These are phyloP conservation scores for Neosilurus mollespiculum DNA, from an alignment of 2,797 vertebrate genomes.

Conservation along the genomic window DNA sequence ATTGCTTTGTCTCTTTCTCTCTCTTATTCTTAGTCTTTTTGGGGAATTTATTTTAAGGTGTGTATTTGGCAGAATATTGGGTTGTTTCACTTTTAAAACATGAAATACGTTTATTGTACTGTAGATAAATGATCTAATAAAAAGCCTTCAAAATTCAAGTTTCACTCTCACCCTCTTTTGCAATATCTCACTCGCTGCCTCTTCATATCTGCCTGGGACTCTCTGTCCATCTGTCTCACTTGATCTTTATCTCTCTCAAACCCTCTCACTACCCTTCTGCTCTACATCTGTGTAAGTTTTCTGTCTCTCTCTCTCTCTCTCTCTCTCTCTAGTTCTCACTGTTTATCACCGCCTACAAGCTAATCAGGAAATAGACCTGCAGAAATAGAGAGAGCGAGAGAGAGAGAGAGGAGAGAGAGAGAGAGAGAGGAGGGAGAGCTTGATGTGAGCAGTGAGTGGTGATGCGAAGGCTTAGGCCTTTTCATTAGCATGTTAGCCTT, in stretches of 20 bases:
- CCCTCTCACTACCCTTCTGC: not conserved
- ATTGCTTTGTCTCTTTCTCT: not conserved
- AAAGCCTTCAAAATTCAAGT: not conserved
- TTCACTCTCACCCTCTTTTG: not conserved
- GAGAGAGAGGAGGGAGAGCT: too few relatives aligned
- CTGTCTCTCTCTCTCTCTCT: too few relatives aligned
- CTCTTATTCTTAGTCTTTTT: too few relatives aligned
- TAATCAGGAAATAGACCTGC: not conserved
- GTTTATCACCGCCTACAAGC: not conserved
- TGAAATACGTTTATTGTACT: not conserved
- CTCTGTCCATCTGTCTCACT: not conserved
- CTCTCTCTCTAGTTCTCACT: not conserved
- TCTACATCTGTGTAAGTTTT: not conserved
- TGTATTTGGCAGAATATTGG: too few relatives aligned
- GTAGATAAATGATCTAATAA: not conserved
- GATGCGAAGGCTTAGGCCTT: not conserved
- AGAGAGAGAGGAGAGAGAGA: too few relatives aligned
- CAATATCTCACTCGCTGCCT: not conserved
- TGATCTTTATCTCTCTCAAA: not conserved
- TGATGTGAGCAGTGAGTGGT: constrained; percentile 9
- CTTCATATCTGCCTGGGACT: not conserved
- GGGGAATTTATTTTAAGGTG: too few relatives aligned
- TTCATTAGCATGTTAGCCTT: constrained; percentile 49
- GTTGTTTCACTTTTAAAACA: too few relatives aligned
- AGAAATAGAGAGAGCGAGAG: not conserved